Percentiles rank a stretch among this genome's conserved stretches.
phyloP scores from a whole-genome alignment of 2,797 vertebrate species.

The Tapera naevia region DNA sequence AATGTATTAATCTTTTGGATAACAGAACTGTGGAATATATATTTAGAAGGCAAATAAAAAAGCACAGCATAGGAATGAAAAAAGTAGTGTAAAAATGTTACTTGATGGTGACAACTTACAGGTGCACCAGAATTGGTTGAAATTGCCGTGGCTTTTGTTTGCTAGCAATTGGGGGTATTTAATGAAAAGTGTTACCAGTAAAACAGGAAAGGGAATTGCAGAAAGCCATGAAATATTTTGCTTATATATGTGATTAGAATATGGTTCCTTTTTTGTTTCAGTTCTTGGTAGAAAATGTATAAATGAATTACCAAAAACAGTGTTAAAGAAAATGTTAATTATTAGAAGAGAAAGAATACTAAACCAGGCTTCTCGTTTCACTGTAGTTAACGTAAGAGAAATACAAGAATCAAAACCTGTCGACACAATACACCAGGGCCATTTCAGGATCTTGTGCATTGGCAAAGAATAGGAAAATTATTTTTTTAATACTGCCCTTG shows the following conservation, averaged over 20 bases:
- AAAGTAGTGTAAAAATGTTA: not conserved
- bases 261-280: not conserved
- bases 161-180: not conserved
- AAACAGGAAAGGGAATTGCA: not conserved
- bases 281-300: not conserved
- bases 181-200: not conserved
- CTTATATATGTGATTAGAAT: not conserved
- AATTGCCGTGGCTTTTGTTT: not conserved
- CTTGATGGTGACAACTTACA: not conserved
- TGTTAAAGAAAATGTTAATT: not conserved
- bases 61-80: not conserved
- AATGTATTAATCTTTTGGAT: not conserved
- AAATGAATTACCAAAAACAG: not conserved
- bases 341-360: not conserved
- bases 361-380: not conserved
- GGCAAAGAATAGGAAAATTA: not conserved
- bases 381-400: not conserved
- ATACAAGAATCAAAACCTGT: not conserved
- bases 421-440: not conserved
- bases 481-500: not conserved
- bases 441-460: not conserved
- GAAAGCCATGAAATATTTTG: not conserved
- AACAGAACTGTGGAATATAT: not conserved
- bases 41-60: not conserved
- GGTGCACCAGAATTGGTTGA: not conserved